Evolutionary conservation across 2,113 vertebrate species (phyloP).

Genomic region (Talpa occidentalis): DNA sequence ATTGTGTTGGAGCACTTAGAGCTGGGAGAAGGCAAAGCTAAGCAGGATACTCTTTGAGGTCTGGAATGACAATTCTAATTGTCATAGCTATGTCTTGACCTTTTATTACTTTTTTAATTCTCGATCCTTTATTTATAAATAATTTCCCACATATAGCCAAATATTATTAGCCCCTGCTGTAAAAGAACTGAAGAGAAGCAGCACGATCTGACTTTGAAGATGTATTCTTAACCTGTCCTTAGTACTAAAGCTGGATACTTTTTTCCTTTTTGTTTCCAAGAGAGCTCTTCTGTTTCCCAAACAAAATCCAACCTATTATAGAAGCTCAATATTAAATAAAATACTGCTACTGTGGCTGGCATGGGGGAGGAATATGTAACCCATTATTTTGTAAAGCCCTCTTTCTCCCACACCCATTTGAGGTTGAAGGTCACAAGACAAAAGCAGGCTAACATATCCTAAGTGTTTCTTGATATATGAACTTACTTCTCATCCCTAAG

Average conservation of each 20-base stretch:
- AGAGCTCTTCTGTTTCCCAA: neutral
- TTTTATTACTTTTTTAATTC: neutral
- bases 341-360: neutral
- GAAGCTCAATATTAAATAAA: neutral
- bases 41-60: fast-evolving
- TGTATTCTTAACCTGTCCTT: neutral
- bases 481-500: neutral
- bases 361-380: fast-evolving
- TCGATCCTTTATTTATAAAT: neutral
- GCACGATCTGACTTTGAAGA: neutral
- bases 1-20: neutral
- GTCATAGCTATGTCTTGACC: neutral
- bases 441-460: neutral
- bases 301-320: neutral
- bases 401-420: neutral
- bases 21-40: fast-evolving
- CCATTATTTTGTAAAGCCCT: neutral
- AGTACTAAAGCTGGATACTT: neutral
- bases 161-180: neutral
- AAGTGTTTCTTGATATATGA: neutral
- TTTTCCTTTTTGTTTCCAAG: neutral
- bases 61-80: neutral
- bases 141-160: neutral
- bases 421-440: neutral
- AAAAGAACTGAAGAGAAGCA: neutral